Evolutionary conservation across 2,113 vertebrate species (phyloP).

Genomic region (Pyrgilauda ruficollis): DNA sequence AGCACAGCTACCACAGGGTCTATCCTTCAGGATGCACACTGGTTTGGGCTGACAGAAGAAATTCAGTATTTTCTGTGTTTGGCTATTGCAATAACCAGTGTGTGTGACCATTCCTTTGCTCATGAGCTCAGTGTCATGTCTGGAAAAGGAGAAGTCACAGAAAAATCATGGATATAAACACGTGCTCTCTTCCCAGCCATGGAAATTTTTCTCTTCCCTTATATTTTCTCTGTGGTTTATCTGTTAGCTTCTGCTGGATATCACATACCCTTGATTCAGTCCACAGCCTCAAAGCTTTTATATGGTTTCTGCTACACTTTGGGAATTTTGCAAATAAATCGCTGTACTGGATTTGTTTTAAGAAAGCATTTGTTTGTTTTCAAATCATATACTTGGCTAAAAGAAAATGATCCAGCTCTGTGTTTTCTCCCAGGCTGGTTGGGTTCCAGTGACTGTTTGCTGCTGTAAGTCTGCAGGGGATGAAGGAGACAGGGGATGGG

Average conservation of each 20-base stretch:
- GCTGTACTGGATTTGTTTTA: not conserved
- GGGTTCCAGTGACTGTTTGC: not conserved
- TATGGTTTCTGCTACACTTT: not conserved
- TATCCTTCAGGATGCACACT: not conserved
- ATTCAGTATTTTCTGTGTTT: not conserved
- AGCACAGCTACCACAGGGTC: not conserved
- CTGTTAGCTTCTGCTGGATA: not conserved
- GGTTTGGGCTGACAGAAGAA: not conserved
- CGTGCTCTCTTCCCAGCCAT: not conserved
- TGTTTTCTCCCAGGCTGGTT: not conserved
- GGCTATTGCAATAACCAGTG: not conserved
- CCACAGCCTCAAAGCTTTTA: not conserved
- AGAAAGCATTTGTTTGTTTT: constrained; percentile 27
- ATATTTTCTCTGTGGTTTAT: not conserved
- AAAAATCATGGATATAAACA: not conserved
- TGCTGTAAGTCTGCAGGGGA: not conserved
- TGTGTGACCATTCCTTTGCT: not conserved
- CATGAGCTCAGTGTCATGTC: not conserved
- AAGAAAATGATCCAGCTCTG: not conserved
- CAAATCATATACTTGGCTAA: not conserved
- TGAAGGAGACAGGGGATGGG: not conserved
- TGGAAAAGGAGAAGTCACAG: not conserved
- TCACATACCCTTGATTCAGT: not conserved
- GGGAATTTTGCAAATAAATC: constrained; percentile 11
- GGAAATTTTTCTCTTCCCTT: not conserved